Conservation (phyloP, 2,113 vertebrate genomes). For the Pseudorectes ferrugineus region DNA sequence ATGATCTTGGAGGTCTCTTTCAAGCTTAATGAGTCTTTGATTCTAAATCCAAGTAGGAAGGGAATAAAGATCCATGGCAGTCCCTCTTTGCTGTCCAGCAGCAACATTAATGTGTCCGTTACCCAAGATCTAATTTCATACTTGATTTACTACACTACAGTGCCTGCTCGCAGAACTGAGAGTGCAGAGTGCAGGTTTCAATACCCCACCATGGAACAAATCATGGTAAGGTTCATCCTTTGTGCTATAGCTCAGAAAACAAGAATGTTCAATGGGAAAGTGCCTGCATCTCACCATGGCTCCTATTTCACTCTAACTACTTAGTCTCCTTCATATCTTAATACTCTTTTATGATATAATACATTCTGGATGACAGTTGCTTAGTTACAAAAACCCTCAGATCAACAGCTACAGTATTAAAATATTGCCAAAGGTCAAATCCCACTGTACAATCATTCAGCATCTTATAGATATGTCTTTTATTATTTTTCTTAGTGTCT, state of each 20-base stretch:
- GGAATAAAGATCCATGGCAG: not conserved
- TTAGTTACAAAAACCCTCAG: constrained; percentile 46
- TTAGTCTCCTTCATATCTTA: constrained; percentile 4
- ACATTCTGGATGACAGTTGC: constrained; percentile 50
- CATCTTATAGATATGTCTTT: not conserved
- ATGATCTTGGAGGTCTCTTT: not conserved
- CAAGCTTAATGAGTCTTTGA: not conserved
- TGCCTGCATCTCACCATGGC: not conserved
- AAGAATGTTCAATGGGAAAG: not conserved
- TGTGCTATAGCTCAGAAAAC: not conserved
- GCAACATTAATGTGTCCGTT: not conserved
- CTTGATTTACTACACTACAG: not conserved
- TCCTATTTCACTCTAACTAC: not conserved
- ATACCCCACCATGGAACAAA: not conserved
- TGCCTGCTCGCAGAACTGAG: not conserved
- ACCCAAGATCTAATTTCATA: not conserved
- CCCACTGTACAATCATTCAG: not conserved
- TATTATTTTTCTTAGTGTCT: not conserved
- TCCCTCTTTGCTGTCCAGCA: not conserved
- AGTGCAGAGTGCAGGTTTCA: not conserved
- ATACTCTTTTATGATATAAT: constrained; percentile 31
- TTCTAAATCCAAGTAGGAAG: not conserved
- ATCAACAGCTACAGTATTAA: constrained; percentile 8
- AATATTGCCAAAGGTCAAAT: constrained; percentile 46
- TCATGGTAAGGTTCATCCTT: not conserved